Base-by-base conservation (phyloP, 2,113 vertebrate species). In the Periophthalmus modestus region DNA sequence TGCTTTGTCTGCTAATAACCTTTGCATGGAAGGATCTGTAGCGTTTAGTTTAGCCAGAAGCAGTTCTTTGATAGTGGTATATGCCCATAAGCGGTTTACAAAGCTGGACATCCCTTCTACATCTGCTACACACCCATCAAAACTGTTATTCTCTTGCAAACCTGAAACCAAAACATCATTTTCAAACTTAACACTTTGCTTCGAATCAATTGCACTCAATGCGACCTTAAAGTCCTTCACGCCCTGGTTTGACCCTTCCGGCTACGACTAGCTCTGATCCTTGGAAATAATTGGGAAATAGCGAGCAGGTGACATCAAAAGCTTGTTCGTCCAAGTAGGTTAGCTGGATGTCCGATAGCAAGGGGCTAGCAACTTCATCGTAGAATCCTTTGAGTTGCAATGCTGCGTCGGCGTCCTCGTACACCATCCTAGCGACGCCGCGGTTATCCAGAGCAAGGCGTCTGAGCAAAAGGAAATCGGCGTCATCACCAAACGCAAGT, bases 261-360 rank as follows among this genome's bases (percentile, higher is more conserved):
- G 94, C 84, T 48, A 96, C 94, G 48, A 97, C 92, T 68, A 96
- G 73, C 89, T 95, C 95, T 0, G 95, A 95, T 24, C 95, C 95
- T 58, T 92, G 89, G 84, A 96, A 96, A 72, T 95, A 96, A 78
- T 94, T 94, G 0, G 94, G 94, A 81, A 95, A 96, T 62, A 94
- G 75, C 0, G 91, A 86, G 57, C 83, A 78, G 18, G 93, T 93
- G 80, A 95, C 47, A 10, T 94, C 93, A 5, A 90, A 93, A 0
- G 91, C 92, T 46, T 91, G 90, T 24, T 93, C 89, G 0, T 93
- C 90, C 50, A 94, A 79, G 78, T 96, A 96, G 74, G 93, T 83
- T 59, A 96, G 89, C 82, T 88, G 92, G 75, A 95, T 82, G 59
- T 96, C 94, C 24, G 91, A 93, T 0, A 96, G 89, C 66, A 96